phyloP scores from a whole-genome alignment of 2,888 invertebrate genomes.

The Drosophila mimetica region DNA sequence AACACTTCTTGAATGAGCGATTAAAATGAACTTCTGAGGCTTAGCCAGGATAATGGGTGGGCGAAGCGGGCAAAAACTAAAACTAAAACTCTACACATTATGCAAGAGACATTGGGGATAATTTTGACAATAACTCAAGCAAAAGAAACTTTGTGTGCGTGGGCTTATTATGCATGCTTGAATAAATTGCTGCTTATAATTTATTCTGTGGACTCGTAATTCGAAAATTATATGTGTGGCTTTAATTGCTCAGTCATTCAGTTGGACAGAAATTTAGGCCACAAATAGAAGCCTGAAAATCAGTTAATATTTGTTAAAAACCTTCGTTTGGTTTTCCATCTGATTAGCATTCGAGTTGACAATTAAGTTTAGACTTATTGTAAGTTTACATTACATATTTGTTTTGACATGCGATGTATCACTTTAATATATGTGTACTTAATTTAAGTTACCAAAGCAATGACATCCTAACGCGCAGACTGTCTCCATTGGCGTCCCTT shows the following conservation, averaged over 20 bases:
- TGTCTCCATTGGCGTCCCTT: too few relatives aligned
- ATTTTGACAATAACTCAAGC: conserved; percentile 47
- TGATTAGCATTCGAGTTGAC: conserved; percentile 40
- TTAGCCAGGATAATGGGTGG: conserved; percentile 43
- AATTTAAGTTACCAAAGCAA: not conserved
- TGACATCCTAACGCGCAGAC: not conserved
- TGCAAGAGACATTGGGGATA: conserved; percentile 40
- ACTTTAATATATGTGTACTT: not conserved
- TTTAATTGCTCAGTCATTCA: conserved; percentile 47
- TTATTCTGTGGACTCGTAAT: conserved; percentile 55
- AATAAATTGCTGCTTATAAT: conserved; percentile 62
- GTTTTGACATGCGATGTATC: not conserved
- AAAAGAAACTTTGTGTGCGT: conserved; percentile 29
- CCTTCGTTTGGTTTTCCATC: conserved; percentile 19
- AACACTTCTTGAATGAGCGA: conserved; percentile 41
- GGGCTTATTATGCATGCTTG: conserved; percentile 63
- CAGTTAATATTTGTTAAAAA: conserved; percentile 35
- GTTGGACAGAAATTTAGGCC: conserved; percentile 30
- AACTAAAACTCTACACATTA: conserved; percentile 52
- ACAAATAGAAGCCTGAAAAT: conserved; percentile 16
- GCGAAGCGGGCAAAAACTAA: conserved; percentile 4
- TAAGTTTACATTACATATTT: not conserved
- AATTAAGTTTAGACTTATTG: conserved; percentile 35
- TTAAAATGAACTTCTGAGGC: conserved; percentile 41
- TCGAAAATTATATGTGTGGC: conserved; percentile 45